Percentiles rank a stretch among this genome's conserved stretches.
Evolutionary conservation across 37 sponge, comb jelly and placozoan genomes (phyloP).

Genomic region (Oscarella lobularis): DNA sequence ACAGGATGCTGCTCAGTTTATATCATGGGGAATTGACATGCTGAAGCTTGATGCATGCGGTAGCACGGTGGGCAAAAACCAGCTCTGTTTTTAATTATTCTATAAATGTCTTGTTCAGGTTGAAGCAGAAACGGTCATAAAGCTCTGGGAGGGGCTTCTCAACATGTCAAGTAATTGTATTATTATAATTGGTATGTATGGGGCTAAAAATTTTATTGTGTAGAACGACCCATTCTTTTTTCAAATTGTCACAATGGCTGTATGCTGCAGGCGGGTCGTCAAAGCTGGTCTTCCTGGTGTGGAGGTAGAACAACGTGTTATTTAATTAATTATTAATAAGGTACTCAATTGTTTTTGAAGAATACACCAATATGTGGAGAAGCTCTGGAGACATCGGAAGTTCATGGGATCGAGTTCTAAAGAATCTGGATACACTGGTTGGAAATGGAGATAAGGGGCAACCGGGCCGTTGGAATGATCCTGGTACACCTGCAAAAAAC

Average conservation of each 20-base stretch:
- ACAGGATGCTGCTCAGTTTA: neutral
- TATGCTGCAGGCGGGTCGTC: neutral
- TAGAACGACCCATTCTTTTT: neutral
- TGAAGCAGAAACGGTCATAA: no score
- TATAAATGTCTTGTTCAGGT: no score
- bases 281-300: neutral
- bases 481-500: neutral
- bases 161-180: no score
- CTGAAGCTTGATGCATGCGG: constrained; percentile 5
- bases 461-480: constrained; percentile 6
- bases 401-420: neutral
- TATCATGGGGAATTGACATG: neutral
- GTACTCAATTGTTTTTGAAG: neutral
- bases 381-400: neutral
- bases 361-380: neutral
- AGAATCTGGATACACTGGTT: constrained; percentile 3
- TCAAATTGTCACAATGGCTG: constrained; percentile 8
- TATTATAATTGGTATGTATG: neutral
- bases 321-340: no score
- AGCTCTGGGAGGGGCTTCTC: no score
- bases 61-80: neutral
- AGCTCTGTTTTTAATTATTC: neutral
- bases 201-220: neutral
- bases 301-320: no score
- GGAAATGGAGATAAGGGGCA: neutral